These are phyloP conservation scores for Serripes groenlandicus DNA, from an alignment of 2,888 invertebrate species.

Conservation along the genomic window DNA sequence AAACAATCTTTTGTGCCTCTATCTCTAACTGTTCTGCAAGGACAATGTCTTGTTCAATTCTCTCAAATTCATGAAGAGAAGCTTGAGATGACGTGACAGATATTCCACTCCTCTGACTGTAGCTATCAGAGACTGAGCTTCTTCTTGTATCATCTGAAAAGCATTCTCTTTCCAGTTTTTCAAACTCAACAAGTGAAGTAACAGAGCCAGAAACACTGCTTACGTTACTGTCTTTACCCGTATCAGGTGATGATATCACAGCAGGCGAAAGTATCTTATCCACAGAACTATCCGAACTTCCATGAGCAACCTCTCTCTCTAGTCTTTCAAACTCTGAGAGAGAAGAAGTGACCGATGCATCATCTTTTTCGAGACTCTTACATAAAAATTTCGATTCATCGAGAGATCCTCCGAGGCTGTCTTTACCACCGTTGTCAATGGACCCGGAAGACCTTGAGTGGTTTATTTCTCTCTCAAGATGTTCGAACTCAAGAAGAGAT, in stretches of 20 bases:
- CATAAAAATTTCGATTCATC: conserved; percentile 78
- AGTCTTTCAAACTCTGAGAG: conserved; percentile 97
- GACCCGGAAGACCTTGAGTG: conserved; percentile 78
- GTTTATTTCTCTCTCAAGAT: conserved; percentile 92
- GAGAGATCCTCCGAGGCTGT: conserved; percentile 78
- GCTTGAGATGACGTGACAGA: conserved; percentile 84
- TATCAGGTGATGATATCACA: conserved; percentile 71
- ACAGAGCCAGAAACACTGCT: conserved; percentile 82
- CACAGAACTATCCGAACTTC: conserved; percentile 90
- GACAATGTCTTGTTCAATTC: conserved; percentile 81
- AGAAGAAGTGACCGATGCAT: conserved; percentile 94
- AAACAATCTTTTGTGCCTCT: conserved; percentile 85
- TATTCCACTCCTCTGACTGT: conserved; percentile 77
- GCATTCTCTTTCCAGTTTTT: conserved; percentile 93
- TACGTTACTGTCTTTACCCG: conserved; percentile 65
- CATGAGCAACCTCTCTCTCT: conserved; percentile 91
- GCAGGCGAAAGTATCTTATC: conserved; percentile 86
- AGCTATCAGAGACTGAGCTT: conserved; percentile 85
- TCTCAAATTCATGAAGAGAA: conserved; percentile 85
- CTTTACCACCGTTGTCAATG: conserved; percentile 90
- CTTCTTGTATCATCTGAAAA: conserved; percentile 74
- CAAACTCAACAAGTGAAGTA: conserved; percentile 95
- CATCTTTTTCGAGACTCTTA: conserved; percentile 92
- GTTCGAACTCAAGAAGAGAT: conserved; percentile 95
- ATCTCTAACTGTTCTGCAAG: conserved; percentile 84